These are phyloP conservation scores for Eupsittula cactorum DNA, from an alignment of 2,113 vertebrate genomes.

Conservation along the genomic window DNA sequence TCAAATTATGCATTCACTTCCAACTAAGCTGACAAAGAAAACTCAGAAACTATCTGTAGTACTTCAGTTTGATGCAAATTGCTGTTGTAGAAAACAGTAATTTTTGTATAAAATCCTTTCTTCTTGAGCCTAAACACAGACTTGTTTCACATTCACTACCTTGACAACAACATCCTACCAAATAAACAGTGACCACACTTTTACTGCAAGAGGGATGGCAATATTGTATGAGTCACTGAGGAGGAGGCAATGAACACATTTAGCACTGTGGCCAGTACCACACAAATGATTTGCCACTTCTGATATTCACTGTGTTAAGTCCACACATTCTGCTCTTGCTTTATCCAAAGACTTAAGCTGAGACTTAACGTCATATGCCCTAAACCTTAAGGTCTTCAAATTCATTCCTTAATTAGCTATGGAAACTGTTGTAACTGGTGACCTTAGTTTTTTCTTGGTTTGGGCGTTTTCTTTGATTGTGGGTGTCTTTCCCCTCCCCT, in stretches of 20 bases:
- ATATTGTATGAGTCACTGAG: neutral
- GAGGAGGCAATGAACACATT: neutral
- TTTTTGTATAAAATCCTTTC: neutral
- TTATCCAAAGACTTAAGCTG: neutral
- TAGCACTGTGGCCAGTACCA: neutral
- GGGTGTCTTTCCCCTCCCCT: neutral
- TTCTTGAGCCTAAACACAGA: neutral
- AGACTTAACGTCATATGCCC: neutral
- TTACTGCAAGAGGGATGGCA: neutral
- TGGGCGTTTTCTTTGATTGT: rapidly evolving
- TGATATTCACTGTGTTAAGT: neutral
- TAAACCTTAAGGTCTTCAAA: neutral
- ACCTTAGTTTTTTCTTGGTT: neutral
- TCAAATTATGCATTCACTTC: neutral
- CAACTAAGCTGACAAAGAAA: neutral
- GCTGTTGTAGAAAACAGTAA: neutral
- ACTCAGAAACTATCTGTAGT: neutral
- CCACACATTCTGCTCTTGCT: neutral
- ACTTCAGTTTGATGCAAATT: neutral
- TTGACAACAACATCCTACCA: neutral
- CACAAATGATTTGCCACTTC: neutral
- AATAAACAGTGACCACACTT: neutral
- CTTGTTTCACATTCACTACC: neutral
- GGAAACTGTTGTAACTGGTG: neutral
- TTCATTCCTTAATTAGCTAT: neutral